Evolutionary conservation across 2,797 vertebrate species (phyloP), one percentile per base, ranked within the genome.

Genomic region (Notolabrus celidotus): DNA sequence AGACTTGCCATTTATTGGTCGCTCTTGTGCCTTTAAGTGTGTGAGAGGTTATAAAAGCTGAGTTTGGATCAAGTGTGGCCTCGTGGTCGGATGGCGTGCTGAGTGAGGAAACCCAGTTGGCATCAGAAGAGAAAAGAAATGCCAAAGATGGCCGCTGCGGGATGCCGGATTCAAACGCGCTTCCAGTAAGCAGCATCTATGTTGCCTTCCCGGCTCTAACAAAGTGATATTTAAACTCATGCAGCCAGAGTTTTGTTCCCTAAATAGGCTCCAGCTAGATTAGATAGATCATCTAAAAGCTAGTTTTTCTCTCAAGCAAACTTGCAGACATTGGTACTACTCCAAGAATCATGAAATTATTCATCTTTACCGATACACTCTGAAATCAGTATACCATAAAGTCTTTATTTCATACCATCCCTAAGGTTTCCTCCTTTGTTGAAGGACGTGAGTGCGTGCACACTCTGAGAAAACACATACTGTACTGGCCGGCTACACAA

Each of bases 31-130:
- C 3, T 39, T 33, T 10, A 17, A 34, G 57, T 53, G 57, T 46
- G 29, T 11, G 11, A 34, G 10, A 41, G 19, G 29, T 19, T 49
- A 47, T 27, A 10, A 6, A 59, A 25, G 23, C 60, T 11, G 7
- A 38, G 45, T 22, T 25, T 34, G 25, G 12, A 38, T 17, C 23
- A 23, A 31, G 50, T 11, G 25, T 51, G 25, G 54, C 19, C 20
- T 50, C 20, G 43, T 41, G 66, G 52, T 68, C 67, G 49, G 5
- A 23, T 27, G 6, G 47, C 25, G 33, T 33, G 46, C 14, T 11
- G 23, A 41, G 51, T 25, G 51, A 70, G 39, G 69, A 79, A 68
- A 57, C 53, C 63, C 54, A 31, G 22, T 23, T 67, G 64, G 57
- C 71, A 61, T 62, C 42, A 45, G 9, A 15, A 17, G 41, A 34